Evolutionary conservation across 2,797 vertebrate species (phyloP).

Genomic region (Rousettus madagascariensis): DNA sequence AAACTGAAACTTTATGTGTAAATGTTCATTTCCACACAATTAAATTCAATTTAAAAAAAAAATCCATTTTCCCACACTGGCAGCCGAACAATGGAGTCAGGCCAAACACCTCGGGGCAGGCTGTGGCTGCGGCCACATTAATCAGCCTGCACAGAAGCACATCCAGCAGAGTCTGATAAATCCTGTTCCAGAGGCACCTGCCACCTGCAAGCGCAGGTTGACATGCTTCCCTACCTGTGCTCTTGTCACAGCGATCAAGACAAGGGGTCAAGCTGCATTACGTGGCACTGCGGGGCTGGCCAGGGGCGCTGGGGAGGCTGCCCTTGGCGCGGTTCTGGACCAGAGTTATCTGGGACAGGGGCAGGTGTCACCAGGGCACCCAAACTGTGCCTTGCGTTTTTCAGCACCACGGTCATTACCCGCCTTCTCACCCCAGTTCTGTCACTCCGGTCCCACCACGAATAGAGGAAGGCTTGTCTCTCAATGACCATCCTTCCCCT

Average conservation of each 20-base stretch:
- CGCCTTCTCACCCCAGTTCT: background rate
- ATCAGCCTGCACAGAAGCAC: background rate
- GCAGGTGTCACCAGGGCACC: fast-evolving
- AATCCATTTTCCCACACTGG: background rate
- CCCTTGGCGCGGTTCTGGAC: background rate
- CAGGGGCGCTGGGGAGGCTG: background rate
- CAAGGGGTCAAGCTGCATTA: background rate
- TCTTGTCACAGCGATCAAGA: background rate
- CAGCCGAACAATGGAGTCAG: background rate
- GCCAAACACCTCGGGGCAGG: background rate
- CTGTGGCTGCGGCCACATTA: background rate
- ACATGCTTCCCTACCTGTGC: background rate
- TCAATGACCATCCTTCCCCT: background rate
- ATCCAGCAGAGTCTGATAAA: background rate
- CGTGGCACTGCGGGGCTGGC: too few species aligned
- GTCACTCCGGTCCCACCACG: background rate
- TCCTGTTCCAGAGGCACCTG: background rate
- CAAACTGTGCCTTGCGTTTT: background rate
- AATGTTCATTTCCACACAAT: background rate
- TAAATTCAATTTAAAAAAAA: background rate
- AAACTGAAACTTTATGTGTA: background rate
- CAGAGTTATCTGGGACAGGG: fast-evolving
- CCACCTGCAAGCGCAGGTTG: background rate
- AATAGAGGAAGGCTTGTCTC: background rate
- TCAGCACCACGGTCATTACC: background rate